Percentiles rank a stretch among this genome's conserved stretches.
phyloP scores from a whole-genome alignment of 2,888 invertebrate genomes.

The Nemurella pictetii region DNA sequence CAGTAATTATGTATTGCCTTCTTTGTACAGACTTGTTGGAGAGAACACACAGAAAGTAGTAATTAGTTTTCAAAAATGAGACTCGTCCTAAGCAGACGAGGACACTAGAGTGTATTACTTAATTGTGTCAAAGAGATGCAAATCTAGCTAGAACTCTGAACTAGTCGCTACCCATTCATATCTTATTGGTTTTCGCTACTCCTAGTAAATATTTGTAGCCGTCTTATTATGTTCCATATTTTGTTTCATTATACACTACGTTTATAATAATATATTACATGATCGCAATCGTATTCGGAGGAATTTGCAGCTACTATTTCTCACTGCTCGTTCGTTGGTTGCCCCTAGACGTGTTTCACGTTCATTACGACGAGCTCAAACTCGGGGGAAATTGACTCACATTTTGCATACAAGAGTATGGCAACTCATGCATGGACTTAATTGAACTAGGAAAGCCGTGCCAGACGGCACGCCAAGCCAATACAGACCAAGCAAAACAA shows the following conservation, averaged over 20 bases:
- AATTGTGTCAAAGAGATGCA: slow-evolving; percentile 47
- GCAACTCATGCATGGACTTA: slow-evolving; percentile 10
- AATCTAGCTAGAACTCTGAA: neutral
- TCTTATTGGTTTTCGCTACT: slow-evolving; percentile 21
- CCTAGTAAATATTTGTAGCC: slow-evolving; percentile 32
- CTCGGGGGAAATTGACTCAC: slow-evolving; percentile 25
- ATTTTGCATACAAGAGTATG: slow-evolving; percentile 1
- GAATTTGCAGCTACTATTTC: neutral
- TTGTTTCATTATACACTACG: slow-evolving; percentile 5
- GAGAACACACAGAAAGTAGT: slow-evolving; percentile 45
- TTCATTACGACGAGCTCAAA: neutral
- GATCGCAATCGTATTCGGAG: neutral
- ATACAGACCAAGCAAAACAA: neutral
- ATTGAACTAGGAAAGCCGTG: slow-evolving; percentile 1
- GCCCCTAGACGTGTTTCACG: neutral
- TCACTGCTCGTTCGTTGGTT: slow-evolving; percentile 14
- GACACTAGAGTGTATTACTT: slow-evolving; percentile 46
- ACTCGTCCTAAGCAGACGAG: slow-evolving; percentile 48
- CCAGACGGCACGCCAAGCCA: neutral
- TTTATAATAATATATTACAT: neutral
- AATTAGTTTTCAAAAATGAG: slow-evolving; percentile 44
- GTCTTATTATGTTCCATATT: neutral
- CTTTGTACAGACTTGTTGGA: slow-evolving; percentile 53
- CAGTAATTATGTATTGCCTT: slow-evolving; percentile 52
- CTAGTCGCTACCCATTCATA: slow-evolving; percentile 19